phyloP scores from a whole-genome alignment of 2,113 vertebrate species.

The Hippocampus guttulatus region DNA sequence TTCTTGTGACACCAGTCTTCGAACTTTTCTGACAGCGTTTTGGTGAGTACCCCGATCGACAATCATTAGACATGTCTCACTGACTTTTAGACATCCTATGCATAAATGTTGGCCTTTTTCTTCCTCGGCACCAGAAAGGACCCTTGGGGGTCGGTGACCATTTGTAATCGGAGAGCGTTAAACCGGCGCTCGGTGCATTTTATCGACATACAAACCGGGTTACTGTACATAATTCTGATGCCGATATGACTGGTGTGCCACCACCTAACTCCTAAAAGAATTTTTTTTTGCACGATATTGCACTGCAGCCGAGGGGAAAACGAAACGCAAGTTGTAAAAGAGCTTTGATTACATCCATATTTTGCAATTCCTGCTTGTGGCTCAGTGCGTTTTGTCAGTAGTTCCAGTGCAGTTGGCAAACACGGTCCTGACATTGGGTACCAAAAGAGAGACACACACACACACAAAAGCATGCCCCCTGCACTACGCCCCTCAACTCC shows the following conservation, averaged over 20 bases:
- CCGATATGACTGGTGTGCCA: constrained; percentile 44
- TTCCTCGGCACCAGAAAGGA: constrained; percentile 38
- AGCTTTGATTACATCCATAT: constrained; percentile 66
- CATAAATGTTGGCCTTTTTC: constrained; percentile 31
- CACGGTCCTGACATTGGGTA: neutral
- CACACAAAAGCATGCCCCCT: constrained; percentile 26
- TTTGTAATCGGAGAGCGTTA: constrained; percentile 42
- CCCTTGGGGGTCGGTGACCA: constrained; percentile 13
- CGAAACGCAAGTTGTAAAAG: constrained; percentile 39
- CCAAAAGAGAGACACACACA: constrained; percentile 43
- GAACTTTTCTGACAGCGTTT: neutral
- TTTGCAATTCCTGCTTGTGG: constrained; percentile 57
- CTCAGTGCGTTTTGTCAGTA: constrained; percentile 59
- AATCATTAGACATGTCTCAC: constrained; percentile 22
- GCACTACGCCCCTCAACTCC: constrained; percentile 3
- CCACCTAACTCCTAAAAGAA: constrained; percentile 36
- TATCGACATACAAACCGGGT: constrained; percentile 17
- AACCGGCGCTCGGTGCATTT: constrained; percentile 57
- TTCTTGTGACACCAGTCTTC: neutral
- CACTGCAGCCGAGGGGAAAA: constrained; percentile 44
- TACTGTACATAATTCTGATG: constrained; percentile 50
- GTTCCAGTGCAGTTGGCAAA: constrained; percentile 2
- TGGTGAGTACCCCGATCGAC: constrained; percentile 20
- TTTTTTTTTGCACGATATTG: constrained; percentile 55
- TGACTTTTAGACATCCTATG: constrained; percentile 47